Evolutionary conservation across 2,113 vertebrate genomes (phyloP).

Genomic region (Trogon melanurus): DNA sequence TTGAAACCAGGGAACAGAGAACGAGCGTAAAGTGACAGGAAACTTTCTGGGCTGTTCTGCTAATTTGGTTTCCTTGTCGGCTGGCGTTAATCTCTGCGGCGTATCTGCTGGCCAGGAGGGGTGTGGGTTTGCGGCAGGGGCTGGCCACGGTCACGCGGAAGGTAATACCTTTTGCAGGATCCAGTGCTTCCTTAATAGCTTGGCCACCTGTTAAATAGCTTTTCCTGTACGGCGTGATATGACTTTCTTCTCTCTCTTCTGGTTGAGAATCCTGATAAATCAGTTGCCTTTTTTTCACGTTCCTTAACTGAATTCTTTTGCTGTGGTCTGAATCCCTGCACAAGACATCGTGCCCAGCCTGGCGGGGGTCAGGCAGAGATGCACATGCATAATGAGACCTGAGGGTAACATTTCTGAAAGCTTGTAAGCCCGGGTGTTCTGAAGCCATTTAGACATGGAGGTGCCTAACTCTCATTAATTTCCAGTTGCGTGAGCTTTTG

Average conservation of each 20-base stretch:
- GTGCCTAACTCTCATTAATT: background rate
- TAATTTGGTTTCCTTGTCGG: background rate
- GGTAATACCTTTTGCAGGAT: background rate
- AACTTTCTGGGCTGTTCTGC: background rate
- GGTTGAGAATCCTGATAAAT: background rate
- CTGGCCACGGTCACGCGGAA: background rate
- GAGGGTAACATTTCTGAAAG: background rate
- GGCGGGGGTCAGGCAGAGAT: background rate
- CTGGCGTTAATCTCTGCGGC: background rate
- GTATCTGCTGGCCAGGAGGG: background rate
- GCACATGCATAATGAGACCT: background rate
- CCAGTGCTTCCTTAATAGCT: background rate
- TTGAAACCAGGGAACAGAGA: background rate
- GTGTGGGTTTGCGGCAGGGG: background rate
- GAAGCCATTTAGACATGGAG: accelerated
- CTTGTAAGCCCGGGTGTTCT: background rate
- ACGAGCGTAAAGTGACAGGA: background rate
- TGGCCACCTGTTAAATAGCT: background rate
- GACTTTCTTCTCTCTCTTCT: background rate
- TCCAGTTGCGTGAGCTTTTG: background rate
- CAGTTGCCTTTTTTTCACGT: background rate
- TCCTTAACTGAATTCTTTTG: background rate
- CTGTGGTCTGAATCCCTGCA: background rate
- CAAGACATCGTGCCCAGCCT: background rate
- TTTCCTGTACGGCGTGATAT: background rate